Evolutionary conservation across 2,113 vertebrate genomes (phyloP).

Genomic region (Salminus brasiliensis): DNA sequence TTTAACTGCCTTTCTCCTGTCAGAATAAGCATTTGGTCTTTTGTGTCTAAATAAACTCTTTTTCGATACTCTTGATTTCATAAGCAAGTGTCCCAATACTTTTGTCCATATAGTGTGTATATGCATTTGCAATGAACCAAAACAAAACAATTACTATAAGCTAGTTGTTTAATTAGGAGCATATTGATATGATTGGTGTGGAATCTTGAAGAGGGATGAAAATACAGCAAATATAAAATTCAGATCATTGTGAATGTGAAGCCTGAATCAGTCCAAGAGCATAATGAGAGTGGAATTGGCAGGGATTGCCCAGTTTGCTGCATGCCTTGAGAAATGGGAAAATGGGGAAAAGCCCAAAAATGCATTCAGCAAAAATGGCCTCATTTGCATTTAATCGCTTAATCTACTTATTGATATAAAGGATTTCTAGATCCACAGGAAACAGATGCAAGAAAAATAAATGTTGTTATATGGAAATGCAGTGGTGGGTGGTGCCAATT

Average conservation of each 20-base stretch:
- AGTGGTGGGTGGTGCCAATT: not conserved
- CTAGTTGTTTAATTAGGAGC: not conserved
- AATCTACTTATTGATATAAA: slow-evolving; percentile 15
- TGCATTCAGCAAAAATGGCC: slow-evolving; percentile 20
- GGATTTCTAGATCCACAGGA: not conserved
- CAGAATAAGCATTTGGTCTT: too few relatives aligned
- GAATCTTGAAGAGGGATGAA: not conserved
- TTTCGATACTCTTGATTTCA: too few relatives aligned
- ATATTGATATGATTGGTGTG: not conserved
- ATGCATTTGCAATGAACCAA: not conserved
- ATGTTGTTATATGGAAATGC: not conserved
- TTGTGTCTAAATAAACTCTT: too few relatives aligned
- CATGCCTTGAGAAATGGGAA: not conserved
- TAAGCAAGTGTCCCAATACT: too few relatives aligned
- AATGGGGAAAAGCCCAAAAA: not conserved
- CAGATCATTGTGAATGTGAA: not conserved
- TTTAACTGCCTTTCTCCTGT: too few relatives aligned
- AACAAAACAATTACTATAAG: not conserved
- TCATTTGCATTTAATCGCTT: slow-evolving; percentile 41
- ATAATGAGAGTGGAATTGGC: slow-evolving; percentile 22
- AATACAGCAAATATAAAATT: not conserved
- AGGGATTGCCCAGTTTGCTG: slow-evolving; percentile 4
- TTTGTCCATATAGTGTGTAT: not conserved
- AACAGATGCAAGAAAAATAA: not conserved
- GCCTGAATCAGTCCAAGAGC: not conserved